A percentile compares a stretch with the other conserved stretches of the same genome.
Evolutionary conservation across 2,888 invertebrate genomes (phyloP).

Genomic region (Troilus luridus): DNA sequence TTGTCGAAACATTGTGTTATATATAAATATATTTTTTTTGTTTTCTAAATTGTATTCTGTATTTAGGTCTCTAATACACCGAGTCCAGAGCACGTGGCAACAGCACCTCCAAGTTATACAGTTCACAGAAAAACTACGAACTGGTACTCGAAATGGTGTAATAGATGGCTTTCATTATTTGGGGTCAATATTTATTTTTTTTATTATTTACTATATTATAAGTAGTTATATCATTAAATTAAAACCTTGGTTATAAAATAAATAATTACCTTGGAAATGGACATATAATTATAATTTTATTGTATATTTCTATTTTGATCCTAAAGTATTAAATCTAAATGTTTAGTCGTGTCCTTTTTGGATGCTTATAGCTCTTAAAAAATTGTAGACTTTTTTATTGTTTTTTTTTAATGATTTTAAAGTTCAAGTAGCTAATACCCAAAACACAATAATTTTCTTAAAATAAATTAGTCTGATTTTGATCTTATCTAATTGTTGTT

Average conservation of each 20-base stretch:
- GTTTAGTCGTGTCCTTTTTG: too few species aligned
- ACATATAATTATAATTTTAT: too few species aligned
- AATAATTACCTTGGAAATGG: neutral
- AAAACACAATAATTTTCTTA: too few species aligned
- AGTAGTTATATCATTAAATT: neutral
- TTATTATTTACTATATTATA: slow-evolving; percentile 34
- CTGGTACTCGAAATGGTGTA: slow-evolving; percentile 95
- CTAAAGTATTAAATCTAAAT: too few species aligned
- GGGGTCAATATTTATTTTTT: slow-evolving; percentile 82
- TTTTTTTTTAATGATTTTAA: too few species aligned
- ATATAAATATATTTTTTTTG: neutral
- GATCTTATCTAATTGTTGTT: too few species aligned
- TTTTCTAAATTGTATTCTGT: too few species aligned
- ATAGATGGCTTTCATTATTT: slow-evolving; percentile 92
- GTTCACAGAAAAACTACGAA: slow-evolving; percentile 91
- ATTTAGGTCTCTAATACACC: neutral
- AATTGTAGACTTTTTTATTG: too few species aligned
- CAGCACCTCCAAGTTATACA: slow-evolving; percentile 60
- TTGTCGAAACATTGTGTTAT: neutral
- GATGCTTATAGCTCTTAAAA: too few species aligned
- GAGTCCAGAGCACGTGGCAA: slow-evolving; percentile 12
- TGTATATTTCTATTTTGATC: too few species aligned
- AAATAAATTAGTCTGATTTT: too few species aligned
- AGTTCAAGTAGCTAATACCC: too few species aligned
- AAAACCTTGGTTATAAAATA: neutral